phyloP scores from a whole-genome alignment of 2,113 vertebrate genomes.

The Andinoacara biseriatus region DNA sequence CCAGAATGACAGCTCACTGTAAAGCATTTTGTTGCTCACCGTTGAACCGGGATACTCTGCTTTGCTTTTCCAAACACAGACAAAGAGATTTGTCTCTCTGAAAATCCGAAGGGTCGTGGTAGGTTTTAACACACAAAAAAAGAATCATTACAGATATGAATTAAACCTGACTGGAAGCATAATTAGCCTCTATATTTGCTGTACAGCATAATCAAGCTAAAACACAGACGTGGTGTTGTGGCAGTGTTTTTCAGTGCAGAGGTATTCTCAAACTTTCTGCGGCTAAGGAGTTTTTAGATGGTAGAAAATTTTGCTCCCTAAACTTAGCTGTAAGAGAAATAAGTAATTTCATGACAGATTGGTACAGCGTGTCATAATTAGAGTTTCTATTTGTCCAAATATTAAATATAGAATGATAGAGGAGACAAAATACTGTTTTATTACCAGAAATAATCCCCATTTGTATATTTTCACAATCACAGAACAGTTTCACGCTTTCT shows the following conservation, averaged over 20 bases:
- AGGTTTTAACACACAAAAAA: background rate
- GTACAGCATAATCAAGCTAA: background rate
- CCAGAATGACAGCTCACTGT: slow-evolving; percentile 26
- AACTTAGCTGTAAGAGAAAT: background rate
- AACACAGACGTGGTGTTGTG: background rate
- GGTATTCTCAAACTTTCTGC: background rate
- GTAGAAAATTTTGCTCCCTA: background rate
- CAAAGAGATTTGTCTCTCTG: background rate
- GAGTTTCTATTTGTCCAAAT: background rate
- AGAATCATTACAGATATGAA: background rate
- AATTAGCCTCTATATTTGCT: background rate
- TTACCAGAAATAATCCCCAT: background rate
- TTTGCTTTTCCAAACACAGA: background rate
- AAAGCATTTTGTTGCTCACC: slow-evolving; percentile 19
- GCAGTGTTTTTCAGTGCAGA: slow-evolving; percentile 1
- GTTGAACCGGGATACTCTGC: background rate
- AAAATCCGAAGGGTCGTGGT: rapidly evolving
- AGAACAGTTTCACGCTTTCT: background rate
- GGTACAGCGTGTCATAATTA: background rate
- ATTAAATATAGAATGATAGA: background rate
- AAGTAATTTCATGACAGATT: rapidly evolving
- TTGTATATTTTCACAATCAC: background rate
- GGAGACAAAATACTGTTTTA: rapidly evolving
- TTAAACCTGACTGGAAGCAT: background rate
- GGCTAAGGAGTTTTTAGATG: background rate